phyloP scores from a whole-genome alignment of 2,888 invertebrate species.

The Microplitis manilae region DNA sequence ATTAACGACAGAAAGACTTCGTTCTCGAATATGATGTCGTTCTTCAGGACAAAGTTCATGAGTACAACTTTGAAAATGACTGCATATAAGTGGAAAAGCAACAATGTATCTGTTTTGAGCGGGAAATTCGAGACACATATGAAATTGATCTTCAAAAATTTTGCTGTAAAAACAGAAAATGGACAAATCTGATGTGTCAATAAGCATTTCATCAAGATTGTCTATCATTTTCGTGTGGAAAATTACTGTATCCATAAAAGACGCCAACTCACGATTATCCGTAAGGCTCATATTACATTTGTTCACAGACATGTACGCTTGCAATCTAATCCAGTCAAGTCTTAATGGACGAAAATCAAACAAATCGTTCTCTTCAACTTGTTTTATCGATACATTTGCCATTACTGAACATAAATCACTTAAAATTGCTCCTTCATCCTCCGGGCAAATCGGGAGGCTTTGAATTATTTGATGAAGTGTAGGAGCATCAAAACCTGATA shows the following conservation, averaged over 20 bases:
- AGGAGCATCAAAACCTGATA: conserved; percentile 96
- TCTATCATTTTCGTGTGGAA: conserved; percentile 99
- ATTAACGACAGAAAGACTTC: conserved; percentile 96
- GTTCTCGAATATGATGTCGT: conserved; percentile 94
- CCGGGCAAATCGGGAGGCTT: conserved; percentile 87
- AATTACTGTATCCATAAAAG: conserved; percentile 93
- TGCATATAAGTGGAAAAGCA: conserved; percentile 97
- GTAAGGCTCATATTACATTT: conserved; percentile 85
- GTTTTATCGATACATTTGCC: conserved; percentile 88
- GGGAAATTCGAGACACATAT: conserved; percentile 98
- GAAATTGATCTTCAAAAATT: conserved; percentile 98
- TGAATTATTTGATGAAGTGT: conserved; percentile 89
- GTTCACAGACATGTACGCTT: conserved; percentile 91
- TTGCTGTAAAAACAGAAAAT: conserved; percentile 98
- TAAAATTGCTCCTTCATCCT: conserved; percentile 95
- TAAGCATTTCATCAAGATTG: conserved; percentile 95
- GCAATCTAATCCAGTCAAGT: conserved; percentile 97
- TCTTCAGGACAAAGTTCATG: conserved; percentile 99
- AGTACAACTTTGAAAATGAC: conserved; percentile 97
- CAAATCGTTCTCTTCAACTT: conserved; percentile 95
- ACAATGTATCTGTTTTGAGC: conserved; percentile 98
- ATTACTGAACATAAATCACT: conserved; percentile 94
- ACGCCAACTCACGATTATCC: conserved; percentile 89
- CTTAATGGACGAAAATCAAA: conserved; percentile 97
- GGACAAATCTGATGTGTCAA: conserved; percentile 97